phyloP scores from a whole-genome alignment of 2,797 vertebrate species.

The Anas acuta region DNA sequence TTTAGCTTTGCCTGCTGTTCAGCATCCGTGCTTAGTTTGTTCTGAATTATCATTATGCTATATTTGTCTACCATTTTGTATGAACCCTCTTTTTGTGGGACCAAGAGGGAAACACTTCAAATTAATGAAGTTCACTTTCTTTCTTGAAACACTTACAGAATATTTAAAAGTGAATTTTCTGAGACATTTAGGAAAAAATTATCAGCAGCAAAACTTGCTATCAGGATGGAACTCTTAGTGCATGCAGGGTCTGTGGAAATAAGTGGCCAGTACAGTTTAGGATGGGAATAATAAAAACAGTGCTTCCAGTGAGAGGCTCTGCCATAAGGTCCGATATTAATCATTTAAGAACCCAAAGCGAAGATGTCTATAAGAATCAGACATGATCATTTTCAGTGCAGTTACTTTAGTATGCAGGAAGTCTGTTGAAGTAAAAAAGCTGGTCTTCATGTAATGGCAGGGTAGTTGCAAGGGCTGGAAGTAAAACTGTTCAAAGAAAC shows the following conservation, averaged over 20 bases:
- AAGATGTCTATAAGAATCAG: neutral
- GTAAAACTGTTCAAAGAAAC: neutral
- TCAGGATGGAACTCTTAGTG: neutral
- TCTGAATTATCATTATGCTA: neutral
- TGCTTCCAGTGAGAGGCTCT: neutral
- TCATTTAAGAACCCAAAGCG: accelerated
- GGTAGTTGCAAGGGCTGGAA: neutral
- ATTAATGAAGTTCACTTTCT: neutral
- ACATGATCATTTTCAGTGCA: neutral
- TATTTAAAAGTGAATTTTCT: neutral
- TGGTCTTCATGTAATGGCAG: neutral
- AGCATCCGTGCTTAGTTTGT: neutral
- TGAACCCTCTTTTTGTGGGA: accelerated
- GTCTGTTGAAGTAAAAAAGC: neutral
- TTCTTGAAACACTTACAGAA: neutral
- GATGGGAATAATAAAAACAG: neutral
- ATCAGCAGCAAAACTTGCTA: neutral
- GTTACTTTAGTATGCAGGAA: neutral
- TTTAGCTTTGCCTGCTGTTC: neutral
- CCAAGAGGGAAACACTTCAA: neutral
- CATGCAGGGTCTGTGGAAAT: neutral
- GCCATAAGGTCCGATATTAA: neutral
- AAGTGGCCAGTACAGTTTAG: neutral
- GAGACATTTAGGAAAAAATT: neutral
- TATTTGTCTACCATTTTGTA: neutral